Evolutionary conservation across 2,888 invertebrate genomes (phyloP).

Genomic region (Nipponacmea schrenckii): DNA sequence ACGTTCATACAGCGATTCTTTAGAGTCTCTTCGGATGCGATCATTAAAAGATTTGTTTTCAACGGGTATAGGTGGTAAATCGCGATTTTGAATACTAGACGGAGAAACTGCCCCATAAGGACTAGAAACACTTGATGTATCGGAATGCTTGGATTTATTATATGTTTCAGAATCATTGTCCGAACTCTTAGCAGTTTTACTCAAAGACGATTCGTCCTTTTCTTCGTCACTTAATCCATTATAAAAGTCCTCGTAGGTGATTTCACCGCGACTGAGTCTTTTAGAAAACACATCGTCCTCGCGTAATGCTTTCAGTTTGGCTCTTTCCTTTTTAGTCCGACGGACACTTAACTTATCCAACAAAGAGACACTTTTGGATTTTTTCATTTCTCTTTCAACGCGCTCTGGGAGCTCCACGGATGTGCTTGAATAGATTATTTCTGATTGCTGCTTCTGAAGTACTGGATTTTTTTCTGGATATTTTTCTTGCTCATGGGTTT

Average conservation of each 20-base stretch:
- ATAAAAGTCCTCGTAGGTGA: conserved; percentile 46
- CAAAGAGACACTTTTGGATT: conserved; percentile 47
- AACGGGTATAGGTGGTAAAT: conserved; percentile 55
- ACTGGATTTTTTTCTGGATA: neutral
- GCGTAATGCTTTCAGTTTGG: conserved; percentile 54
- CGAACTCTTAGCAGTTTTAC: conserved; percentile 1
- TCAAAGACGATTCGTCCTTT: conserved; percentile 12
- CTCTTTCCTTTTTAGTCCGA: conserved; percentile 53
- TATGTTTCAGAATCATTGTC: conserved; percentile 15
- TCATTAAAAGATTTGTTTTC: conserved; percentile 18
- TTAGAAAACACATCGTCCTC: conserved; percentile 58
- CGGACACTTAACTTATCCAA: conserved; percentile 57
- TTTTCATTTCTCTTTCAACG: conserved; percentile 48
- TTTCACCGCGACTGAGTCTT: conserved; percentile 47
- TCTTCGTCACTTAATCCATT: conserved; percentile 16
- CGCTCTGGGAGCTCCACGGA: conserved; percentile 48
- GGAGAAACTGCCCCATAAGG: conserved; percentile 15
- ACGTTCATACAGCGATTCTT: conserved; percentile 56
- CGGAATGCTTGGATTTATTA: conserved; percentile 1
- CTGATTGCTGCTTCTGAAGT: neutral
- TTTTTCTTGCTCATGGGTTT: neutral
- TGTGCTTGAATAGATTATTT: neutral
- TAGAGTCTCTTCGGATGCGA: conserved; percentile 29
- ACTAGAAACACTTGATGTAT: neutral
- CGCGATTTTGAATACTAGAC: conserved; percentile 43